Conservation (phyloP, 1,140 invertebrate species). For the Lordiphosa stackelbergi region DNA sequence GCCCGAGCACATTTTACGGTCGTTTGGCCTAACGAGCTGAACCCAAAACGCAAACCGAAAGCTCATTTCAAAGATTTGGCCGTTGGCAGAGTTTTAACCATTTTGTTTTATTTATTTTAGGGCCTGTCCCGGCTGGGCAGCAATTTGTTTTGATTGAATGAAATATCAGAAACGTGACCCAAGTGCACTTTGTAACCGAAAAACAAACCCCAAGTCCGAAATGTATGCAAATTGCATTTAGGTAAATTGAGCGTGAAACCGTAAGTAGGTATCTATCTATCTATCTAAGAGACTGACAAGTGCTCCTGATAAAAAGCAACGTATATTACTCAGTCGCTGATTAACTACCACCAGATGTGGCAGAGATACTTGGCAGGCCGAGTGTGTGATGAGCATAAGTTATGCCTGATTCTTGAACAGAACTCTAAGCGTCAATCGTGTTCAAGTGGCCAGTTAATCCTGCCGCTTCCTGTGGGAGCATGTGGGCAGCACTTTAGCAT, state of each 20-base stretch:
- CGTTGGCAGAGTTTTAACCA: constrained; percentile 12
- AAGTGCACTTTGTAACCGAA: constrained; percentile 36
- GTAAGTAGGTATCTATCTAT: constrained; percentile 46
- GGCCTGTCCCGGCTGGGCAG: constrained; percentile 29
- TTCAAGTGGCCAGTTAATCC: constrained; percentile 71
- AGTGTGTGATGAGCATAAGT: constrained; percentile 11
- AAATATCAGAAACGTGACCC: constrained; percentile 75
- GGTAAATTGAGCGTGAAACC: constrained; percentile 60
- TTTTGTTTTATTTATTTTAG: constrained; percentile 64
- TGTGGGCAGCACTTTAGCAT: neutral
- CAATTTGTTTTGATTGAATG: constrained; percentile 76
- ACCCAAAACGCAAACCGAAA: constrained; percentile 41
- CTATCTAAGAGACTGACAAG: constrained; percentile 10
- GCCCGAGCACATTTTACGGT: constrained; percentile 42
- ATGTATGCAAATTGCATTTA: constrained; percentile 64
- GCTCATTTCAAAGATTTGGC: constrained; percentile 30
- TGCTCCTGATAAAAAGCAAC: constrained; percentile 10
- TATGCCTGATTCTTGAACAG: constrained; percentile 1
- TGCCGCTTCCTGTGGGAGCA: constrained; percentile 38
- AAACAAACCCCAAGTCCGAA: constrained; percentile 36
- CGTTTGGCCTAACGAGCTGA: constrained; percentile 62
- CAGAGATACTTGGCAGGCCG: neutral
- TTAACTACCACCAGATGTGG: constrained; percentile 11
- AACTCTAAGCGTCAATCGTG: constrained; percentile 37
- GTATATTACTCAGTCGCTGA: constrained; percentile 5